These are phyloP conservation scores for Amblyopsis hoosieri DNA, from an alignment of 2,797 vertebrate species.

Conservation along the genomic window DNA sequence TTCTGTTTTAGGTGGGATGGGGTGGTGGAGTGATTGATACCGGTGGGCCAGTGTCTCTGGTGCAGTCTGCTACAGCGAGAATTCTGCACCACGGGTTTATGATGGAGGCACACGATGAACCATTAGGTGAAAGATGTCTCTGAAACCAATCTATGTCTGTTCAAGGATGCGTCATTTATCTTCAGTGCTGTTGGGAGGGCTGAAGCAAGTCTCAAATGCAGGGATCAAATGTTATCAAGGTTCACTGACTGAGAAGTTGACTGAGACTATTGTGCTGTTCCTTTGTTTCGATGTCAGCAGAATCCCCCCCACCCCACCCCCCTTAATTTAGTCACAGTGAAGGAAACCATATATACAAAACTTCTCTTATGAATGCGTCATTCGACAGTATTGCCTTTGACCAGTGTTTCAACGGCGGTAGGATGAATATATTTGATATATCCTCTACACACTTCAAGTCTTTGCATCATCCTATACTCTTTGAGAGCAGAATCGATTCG, in stretches of 20 bases:
- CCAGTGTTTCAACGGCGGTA: background rate
- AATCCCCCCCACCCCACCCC: no score
- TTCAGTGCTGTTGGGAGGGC: background rate
- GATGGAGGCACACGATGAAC: slow-evolving; percentile 58
- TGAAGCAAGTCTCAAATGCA: no score
- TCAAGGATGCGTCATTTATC: slow-evolving; percentile 45
- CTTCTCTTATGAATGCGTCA: slow-evolving; percentile 24
- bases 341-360: slow-evolving; percentile 15
- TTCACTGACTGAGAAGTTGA: no score
- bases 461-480: slow-evolving; percentile 39
- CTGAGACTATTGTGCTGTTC: no score
- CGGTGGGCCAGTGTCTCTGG: slow-evolving; percentile 30
- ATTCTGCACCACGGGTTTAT: slow-evolving; percentile 44
- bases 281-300: no score
- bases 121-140: slow-evolving; percentile 55
- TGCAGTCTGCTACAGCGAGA: slow-evolving; percentile 31
- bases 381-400: background rate
- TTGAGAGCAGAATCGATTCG: slow-evolving; percentile 59
- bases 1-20: background rate
- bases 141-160: slow-evolving; percentile 56
- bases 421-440: slow-evolving; percentile 21
- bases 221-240: no score
- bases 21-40: slow-evolving; percentile 62
- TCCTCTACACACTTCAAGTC: slow-evolving; percentile 37
- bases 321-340: background rate